Base-by-base conservation (phyloP, 1,140 invertebrate genomes). In the Drosophila willistoni region DNA sequence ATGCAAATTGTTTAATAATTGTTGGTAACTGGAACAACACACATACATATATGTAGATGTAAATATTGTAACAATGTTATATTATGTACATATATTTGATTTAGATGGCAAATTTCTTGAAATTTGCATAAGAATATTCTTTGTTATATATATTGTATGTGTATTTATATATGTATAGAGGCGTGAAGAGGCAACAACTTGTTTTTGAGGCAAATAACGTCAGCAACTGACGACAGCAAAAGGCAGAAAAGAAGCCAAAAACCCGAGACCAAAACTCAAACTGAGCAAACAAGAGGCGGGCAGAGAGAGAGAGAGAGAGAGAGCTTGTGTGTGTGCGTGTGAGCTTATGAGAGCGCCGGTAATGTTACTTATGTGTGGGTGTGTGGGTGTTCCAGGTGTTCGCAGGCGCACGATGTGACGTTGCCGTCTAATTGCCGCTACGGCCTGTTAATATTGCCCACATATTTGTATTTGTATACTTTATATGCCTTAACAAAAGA, bases 171-270 rank as follows among this genome's bases (percentile, higher is more conserved):
- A 44, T 56, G 25, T 55, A 62, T 55, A 10, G 44, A 51, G 44
- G 44, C 44, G 41, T 56, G 55, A 66, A 62, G 47, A 34, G 67
- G 77, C 65, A 79, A 70, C 67, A 79, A 86, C 82, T 87, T 86
- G 75, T 82, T 86, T 87, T 82, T 79, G 79, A 77, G 55, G 83
- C 82, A 86, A 86, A 79, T 68, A 79, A 82, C 82, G 79, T 86
- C 83, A 86, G 71, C 76, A 76, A 87, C 83, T 86, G 83, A 86
- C 83, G 83, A 87, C 83, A 87, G 83, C 75, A 82, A 74, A 66
- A 76, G 68, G 73, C 72, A 66, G 71, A 42, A 68, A 44, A 39
- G 39, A 73, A 75, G 74, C 62, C 56, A 36, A 73, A 41, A 55
- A 41, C 33, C 64, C 64, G 67, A 70, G 67, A 70, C 61, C 73